Percentiles rank a stretch among this genome's conserved stretches.
Conservation (phyloP, 2,797 vertebrate genomes). For the Pipistrellus pipistrellus region DNA sequence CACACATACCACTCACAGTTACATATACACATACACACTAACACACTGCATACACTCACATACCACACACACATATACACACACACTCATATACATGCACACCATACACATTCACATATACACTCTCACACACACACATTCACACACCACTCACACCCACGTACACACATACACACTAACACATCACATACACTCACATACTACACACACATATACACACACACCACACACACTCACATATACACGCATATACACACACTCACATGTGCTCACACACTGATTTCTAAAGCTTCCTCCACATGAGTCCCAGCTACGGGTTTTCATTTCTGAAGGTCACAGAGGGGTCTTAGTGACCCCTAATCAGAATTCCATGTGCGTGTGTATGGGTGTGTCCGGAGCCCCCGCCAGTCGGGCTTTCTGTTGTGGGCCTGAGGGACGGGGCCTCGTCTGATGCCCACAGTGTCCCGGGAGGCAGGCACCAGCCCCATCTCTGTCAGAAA, state of each 20-base stretch:
- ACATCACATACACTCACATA: background rate
- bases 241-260: too few species aligned
- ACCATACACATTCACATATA: background rate
- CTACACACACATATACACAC: background rate
- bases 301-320: background rate
- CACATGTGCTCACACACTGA: background rate
- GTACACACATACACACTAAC: too few species aligned
- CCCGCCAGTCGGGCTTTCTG: background rate
- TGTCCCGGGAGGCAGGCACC: background rate
- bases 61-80: too few species aligned
- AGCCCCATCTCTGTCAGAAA: background rate
- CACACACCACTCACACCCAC: too few species aligned
- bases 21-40: too few species aligned
- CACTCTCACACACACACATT: background rate
- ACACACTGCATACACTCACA: too few species aligned
- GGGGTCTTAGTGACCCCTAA: background rate
- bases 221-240: background rate
- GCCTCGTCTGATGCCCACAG: background rate
- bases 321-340: background rate
- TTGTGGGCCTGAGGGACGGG: background rate
- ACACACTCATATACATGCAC: too few species aligned
- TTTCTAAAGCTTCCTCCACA: background rate
- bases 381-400: background rate
- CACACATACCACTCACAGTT: too few species aligned
- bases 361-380: fast-evolving